phyloP scores from a whole-genome alignment of 1,140 invertebrate genomes.

The Lucilia sericata region DNA sequence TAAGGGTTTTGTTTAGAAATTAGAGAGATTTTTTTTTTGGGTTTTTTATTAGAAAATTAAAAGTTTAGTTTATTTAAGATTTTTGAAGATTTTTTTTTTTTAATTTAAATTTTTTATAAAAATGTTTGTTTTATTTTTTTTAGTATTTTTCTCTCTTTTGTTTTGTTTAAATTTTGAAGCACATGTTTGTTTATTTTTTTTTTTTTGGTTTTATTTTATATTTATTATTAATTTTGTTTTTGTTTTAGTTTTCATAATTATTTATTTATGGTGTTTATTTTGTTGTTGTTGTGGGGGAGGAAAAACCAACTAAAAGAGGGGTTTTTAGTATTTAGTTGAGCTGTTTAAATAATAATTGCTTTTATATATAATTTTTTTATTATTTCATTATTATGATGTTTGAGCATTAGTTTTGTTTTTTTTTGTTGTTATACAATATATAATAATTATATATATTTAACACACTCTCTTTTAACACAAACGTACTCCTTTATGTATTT shows the following conservation, averaged over 20 bases:
- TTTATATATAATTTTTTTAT: not conserved
- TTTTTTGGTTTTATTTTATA: not conserved
- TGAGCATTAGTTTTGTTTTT: not conserved
- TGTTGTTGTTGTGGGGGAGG: no score
- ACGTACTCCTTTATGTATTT: not conserved
- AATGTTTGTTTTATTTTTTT: not conserved
- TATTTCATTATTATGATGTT: not conserved
- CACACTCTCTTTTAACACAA: not conserved
- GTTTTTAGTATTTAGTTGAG: not conserved
- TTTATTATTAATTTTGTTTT: not conserved
- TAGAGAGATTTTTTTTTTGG: slow-evolving; percentile 1
- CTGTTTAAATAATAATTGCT: not conserved
- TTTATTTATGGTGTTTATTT: not conserved
- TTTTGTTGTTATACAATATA: not conserved
- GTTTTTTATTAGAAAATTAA: no score
- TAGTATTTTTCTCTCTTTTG: not conserved
- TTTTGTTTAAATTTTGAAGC: no score
- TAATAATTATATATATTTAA: not conserved
- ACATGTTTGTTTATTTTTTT: not conserved
- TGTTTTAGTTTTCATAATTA: not conserved
- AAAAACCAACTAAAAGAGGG: not conserved
- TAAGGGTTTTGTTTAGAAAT: not conserved
- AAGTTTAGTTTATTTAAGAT: no score
- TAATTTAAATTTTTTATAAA: no score
- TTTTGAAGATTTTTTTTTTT: not conserved